These are phyloP conservation scores for Muscicapa adusta DNA, from an alignment of 2,113 vertebrate genomes.

Conservation along the genomic window DNA sequence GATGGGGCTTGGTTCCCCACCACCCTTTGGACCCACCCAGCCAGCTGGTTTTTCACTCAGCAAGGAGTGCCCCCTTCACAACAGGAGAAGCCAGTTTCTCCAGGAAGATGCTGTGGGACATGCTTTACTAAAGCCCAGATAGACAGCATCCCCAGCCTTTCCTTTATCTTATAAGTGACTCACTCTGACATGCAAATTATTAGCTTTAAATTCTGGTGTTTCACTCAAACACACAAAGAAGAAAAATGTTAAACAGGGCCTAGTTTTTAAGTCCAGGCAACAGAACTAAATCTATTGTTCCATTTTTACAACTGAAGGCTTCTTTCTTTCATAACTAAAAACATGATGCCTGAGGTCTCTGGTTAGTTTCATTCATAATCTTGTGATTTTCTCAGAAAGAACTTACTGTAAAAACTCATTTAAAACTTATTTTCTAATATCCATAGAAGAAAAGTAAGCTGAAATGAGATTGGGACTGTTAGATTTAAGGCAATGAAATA, in stretches of 20 bases:
- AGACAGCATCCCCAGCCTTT: not conserved
- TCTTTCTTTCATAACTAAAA: not conserved
- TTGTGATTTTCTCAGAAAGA: not conserved
- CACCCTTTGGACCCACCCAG: not conserved
- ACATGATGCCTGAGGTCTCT: not conserved
- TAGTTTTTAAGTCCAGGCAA: not conserved
- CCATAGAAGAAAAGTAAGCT: not conserved
- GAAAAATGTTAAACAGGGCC: not conserved
- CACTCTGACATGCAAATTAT: not conserved
- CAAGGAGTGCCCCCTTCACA: not conserved
- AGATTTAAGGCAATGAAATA: not conserved
- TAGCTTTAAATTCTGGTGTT: not conserved
- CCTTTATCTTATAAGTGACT: not conserved
- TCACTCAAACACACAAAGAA: not conserved
- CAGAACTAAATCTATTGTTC: not conserved
- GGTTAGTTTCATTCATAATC: not conserved
- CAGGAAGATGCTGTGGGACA: not conserved
- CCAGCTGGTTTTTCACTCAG: not conserved
- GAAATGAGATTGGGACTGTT: not conserved
- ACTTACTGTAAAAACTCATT: not conserved
- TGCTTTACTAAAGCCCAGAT: not conserved
- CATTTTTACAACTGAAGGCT: not conserved
- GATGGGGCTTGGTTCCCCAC: too few species aligned
- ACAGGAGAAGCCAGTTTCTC: not conserved
- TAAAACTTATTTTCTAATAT: not conserved